phyloP scores from a whole-genome alignment of 2,797 vertebrate species.

The Clamator glandarius region DNA sequence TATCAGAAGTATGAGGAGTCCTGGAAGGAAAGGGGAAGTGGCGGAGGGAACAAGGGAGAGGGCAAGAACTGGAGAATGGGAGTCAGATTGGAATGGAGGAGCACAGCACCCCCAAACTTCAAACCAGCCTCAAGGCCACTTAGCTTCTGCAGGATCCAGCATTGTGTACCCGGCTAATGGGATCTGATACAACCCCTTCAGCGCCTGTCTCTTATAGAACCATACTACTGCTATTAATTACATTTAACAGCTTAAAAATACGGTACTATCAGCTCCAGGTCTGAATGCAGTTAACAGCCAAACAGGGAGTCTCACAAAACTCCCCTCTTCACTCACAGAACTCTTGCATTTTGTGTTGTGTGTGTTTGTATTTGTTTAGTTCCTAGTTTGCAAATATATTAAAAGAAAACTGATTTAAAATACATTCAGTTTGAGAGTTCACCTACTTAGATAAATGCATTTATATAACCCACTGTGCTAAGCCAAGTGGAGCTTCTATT shows the following conservation, averaged over 20 bases:
- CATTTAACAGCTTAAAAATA: not conserved
- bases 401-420: not conserved
- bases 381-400: not conserved
- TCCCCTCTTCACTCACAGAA: not conserved
- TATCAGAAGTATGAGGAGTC: not conserved
- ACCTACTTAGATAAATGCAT: not conserved
- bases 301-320: not conserved
- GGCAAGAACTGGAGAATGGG: not conserved
- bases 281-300: not conserved
- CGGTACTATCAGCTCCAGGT: not conserved
- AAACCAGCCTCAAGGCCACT: not conserved
- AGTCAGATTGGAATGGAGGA: not conserved
- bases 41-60: not conserved
- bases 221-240: not conserved
- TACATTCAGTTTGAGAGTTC: not conserved
- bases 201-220: not conserved
- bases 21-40: not conserved
- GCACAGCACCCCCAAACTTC: not conserved
- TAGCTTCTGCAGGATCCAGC: not conserved
- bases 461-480: not conserved
- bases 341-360: not conserved
- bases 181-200: accelerated
- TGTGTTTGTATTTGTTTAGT: not conserved
- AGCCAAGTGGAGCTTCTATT: slow-evolving; percentile 3
- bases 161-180: not conserved